Evolutionary conservation across 64 coral and sea anemone species (phyloP), one percentile per base, ranked within the genome.

Genomic region (Montipora foliosa): DNA sequence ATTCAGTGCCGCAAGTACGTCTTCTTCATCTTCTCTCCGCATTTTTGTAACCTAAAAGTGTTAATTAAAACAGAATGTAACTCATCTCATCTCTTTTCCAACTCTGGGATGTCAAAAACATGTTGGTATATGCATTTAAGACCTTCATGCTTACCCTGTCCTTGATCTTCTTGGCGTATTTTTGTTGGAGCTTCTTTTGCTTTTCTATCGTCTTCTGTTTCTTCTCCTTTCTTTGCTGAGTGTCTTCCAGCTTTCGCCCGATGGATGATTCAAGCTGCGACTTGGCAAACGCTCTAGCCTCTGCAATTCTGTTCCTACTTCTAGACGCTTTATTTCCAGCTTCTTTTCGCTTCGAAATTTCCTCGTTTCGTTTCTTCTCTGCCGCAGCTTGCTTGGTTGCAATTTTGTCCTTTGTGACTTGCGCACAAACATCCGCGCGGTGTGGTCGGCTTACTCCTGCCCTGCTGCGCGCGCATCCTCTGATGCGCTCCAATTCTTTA

Each of bases 381-480:
- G 79, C 79, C 24, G 79, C 21, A n/a, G 45, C 82, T 17, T 71
- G 82, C 47, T 86, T 86, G 19, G 17, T 44, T 8, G 82, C 82
- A 47, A 86, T 71, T 51, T 86, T 86, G 7, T 20, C 82, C 6
- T 67, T 68, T 5, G 66, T 86, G 1, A 16, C 82, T 72, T 22
- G 45, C 5, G 82, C 62, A 4, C 3, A 50, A 17, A 64, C 47
- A 66, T 71, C 64, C 4, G 46, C 47, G 9, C 62, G 82, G 20
- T 80, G 78, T 60, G 79, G 79, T 81, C 79, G 79, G 24, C 21
- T 81, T 2, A 37, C n/a, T 29, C 52, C 79, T 61, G 24, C 55
- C 57, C 79, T 81, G 52, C 79, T 81, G 55, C 79, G 79, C 55
- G 79, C 79, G 22, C 79, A 14, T 9, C 57, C 79, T 81, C 79